A percentile compares a stretch with the other conserved stretches of the same genome.
These are phyloP conservation scores for Sebastolobus altivelis DNA, from an alignment of 2,797 vertebrate genomes.

Conservation along the genomic window DNA sequence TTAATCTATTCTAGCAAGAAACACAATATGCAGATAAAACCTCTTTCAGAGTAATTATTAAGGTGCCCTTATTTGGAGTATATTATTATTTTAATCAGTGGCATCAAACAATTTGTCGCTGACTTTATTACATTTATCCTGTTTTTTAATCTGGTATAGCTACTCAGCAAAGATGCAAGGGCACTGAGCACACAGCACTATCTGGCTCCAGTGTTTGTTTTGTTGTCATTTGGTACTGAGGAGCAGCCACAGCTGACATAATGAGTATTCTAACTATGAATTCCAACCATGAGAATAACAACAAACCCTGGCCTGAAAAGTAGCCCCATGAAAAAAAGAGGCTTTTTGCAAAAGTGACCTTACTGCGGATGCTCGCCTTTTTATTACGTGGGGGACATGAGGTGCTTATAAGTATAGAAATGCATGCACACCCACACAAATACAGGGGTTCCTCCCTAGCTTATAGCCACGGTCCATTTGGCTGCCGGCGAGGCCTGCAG, in stretches of 20 bases:
- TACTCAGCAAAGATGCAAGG: constrained; percentile 1
- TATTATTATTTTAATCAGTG: constrained; percentile 46
- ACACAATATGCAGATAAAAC: constrained; percentile 16
- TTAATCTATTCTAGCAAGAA: constrained; percentile 30
- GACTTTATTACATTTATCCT: constrained; percentile 18
- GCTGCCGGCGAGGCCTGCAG: constrained; percentile 51
- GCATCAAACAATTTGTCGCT: constrained; percentile 9
- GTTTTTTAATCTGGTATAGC: constrained; percentile 10
- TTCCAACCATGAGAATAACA: constrained; percentile 18
- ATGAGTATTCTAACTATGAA: constrained; percentile 25
- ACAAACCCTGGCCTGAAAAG: constrained; percentile 17
- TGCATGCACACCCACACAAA: background rate
- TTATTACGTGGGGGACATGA: background rate
- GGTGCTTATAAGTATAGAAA: constrained; percentile 15
- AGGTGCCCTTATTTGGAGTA: constrained; percentile 17
- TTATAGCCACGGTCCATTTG: constrained; percentile 46
- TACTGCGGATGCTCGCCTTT: background rate
- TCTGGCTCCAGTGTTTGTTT: background rate
- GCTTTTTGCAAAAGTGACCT: constrained; percentile 23
- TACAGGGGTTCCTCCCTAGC: constrained; percentile 27
- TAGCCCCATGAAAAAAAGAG: background rate
- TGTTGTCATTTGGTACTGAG: constrained; percentile 3
- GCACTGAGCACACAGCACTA: background rate
- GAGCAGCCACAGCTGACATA: constrained; percentile 6
- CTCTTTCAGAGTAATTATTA: constrained; percentile 11